A percentile compares a stretch with the other conserved stretches of the same genome.
phyloP scores from a whole-genome alignment of 1,140 invertebrate species.

The Drepana arcuata region DNA sequence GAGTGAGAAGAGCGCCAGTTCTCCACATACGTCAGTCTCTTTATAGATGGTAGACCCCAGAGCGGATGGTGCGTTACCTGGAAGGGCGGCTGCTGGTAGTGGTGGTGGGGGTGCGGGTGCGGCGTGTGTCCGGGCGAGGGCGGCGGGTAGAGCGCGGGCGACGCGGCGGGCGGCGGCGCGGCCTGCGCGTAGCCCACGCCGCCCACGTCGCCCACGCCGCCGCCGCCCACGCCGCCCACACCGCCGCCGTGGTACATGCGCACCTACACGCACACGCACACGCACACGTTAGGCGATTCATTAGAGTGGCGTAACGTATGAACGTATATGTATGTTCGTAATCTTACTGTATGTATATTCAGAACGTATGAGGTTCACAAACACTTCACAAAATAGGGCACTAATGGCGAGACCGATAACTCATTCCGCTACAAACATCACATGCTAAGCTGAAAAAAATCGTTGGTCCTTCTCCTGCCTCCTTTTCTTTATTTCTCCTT shows the following conservation, averaged over 20 bases:
- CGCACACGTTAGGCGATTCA: too few species aligned
- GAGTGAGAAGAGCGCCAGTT: too few species aligned
- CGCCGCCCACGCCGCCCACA: slow-evolving; percentile 23
- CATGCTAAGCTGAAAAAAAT: too few species aligned
- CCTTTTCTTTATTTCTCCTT: too few species aligned
- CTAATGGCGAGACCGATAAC: too few species aligned
- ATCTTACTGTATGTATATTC: too few species aligned
- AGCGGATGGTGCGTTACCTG: slow-evolving; percentile 23
- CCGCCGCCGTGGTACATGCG: slow-evolving; percentile 56
- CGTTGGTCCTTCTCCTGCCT: too few species aligned
- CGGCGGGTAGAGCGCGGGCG: slow-evolving; percentile 55
- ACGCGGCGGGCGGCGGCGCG: slow-evolving; percentile 46
- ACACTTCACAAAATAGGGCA: too few species aligned
- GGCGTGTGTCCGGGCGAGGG: slow-evolving; percentile 59
- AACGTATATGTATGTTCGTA: too few species aligned
- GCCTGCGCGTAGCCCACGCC: slow-evolving; percentile 46
- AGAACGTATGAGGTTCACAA: too few species aligned
- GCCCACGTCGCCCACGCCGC: slow-evolving; percentile 9
- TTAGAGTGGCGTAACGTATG: too few species aligned
- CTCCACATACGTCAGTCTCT: not conserved
- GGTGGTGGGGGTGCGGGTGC: slow-evolving; percentile 48
- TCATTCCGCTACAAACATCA: too few species aligned
- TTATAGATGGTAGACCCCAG: not conserved
- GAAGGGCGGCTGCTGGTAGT: slow-evolving; percentile 54
- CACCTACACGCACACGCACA: slow-evolving; percentile 25